These are phyloP conservation scores for Carapus acus DNA, from an alignment of 2,797 vertebrate genomes.

Conservation along the genomic window DNA sequence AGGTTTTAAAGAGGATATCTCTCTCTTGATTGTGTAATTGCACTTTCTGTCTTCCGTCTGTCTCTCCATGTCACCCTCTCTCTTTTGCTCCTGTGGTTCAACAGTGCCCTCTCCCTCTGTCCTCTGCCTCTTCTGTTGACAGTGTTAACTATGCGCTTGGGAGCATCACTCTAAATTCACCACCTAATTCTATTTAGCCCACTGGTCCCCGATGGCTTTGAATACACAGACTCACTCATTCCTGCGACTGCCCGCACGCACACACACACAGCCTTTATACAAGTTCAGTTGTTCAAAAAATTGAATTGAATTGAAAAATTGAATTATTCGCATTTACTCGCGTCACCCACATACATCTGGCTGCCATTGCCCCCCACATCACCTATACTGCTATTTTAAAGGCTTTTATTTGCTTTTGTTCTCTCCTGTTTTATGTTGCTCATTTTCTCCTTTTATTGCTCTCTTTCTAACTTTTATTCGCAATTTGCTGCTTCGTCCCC, in stretches of 20 bases:
- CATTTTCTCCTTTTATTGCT: conserved; percentile 17
- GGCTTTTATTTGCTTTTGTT: conserved; percentile 1
- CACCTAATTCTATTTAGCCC: conserved; percentile 80
- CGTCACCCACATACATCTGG: background rate
- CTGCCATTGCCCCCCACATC: conserved; percentile 9
- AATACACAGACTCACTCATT: conserved; percentile 41
- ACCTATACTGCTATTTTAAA: conserved; percentile 18
- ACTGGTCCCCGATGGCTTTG: conserved; percentile 48
- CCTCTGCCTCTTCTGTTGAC: conserved; percentile 48
- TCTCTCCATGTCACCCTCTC: too few species aligned
- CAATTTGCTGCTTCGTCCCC: conserved; percentile 17
- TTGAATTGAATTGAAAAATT: too few species aligned
- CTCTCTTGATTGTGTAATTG: conserved; percentile 31
- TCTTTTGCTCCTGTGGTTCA: too few species aligned
- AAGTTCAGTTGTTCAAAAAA: too few species aligned
- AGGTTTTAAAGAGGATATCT: conserved; percentile 49
- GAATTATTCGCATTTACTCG: conserved; percentile 39
- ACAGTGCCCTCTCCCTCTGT: conserved; percentile 17
- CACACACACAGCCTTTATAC: background rate
- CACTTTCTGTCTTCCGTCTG: background rate
- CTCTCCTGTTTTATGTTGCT: background rate
- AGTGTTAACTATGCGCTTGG: conserved; percentile 61
- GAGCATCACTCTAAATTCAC: conserved; percentile 74
- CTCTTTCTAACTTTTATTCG: conserved; percentile 22
- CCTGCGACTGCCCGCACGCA: background rate